Percentiles rank a stretch among this genome's conserved stretches.
These are phyloP conservation scores for Catotricha subobsoleta DNA, from an alignment of 2,888 invertebrate species.

Conservation along the genomic window DNA sequence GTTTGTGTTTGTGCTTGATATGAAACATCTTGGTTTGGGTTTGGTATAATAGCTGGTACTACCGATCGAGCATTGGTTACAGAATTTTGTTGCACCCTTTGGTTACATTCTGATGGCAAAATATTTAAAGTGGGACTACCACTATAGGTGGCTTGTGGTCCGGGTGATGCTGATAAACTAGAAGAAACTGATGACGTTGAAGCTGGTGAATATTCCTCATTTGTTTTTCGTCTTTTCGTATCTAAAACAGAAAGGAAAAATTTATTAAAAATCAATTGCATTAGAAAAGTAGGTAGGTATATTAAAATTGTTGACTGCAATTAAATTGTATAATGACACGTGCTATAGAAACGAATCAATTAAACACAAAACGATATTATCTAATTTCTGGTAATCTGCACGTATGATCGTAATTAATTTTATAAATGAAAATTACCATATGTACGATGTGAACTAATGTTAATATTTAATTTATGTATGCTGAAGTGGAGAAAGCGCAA, in stretches of 20 bases:
- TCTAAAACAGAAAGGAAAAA: slow-evolving; percentile 13
- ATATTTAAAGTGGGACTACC: neutral
- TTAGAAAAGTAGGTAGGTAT: neutral
- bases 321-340: neutral
- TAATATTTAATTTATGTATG: slow-evolving; percentile 1
- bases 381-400: slow-evolving; percentile 4
- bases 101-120: neutral
- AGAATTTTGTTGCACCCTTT: neutral
- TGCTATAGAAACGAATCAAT: neutral
- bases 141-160: neutral
- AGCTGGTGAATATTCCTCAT: neutral
- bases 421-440: slow-evolving; percentile 8
- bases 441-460: neutral
- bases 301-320: neutral
- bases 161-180: neutral
- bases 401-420: slow-evolving; percentile 9
- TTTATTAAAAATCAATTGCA: neutral
- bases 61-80: neutral
- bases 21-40: neutral
- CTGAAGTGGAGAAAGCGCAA: neutral
- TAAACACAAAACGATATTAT: neutral
- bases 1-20: too few relatives aligned
- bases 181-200: neutral
- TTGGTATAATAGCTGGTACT: neutral
- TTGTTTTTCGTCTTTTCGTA: slow-evolving; percentile 16